Base-by-base conservation (phyloP, 2,113 vertebrate species). In the Sylvilagus bachmani region DNA sequence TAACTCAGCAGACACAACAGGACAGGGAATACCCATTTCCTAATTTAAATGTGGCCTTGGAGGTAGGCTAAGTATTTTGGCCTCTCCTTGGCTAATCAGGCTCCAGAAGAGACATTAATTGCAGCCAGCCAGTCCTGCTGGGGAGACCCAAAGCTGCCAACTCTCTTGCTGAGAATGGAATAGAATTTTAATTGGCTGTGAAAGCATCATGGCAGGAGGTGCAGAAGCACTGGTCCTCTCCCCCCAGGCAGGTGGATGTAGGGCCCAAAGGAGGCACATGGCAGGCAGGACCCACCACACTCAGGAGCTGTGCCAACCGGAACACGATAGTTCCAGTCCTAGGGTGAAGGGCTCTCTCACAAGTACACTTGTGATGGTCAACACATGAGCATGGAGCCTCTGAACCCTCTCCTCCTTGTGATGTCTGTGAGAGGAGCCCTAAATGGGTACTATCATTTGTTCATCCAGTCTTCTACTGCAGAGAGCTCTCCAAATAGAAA, bases 151-250 rank as follows among this genome's bases (percentile, higher is more conserved):
- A 92, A 93, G 82, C 96, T 97, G 97, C 97, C 97, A 97, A 96
- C 92, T 96, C 66, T 66, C 97, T 96, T 96, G 96, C 96, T 96
- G 97, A 77, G 97, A 97, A 87, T 87, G 73, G 94, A 96, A 97
- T 97, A 93, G 92, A 96, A 96, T 96, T 96, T 96, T 97, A 97
- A 97, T 97, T 97, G 97, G 92, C 94, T 97, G 92, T 97, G 96
- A 97, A 97, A 92, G 95, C 97, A 96, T 89, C 92, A 13, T 95
- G 89, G 95, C 92, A 92, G 97, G 96, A 95, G 92, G 88, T 44
- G 3, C 49, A 58, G 36, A 79, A 82, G 86, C 84, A 36, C 29
- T 86, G 94, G 86, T 92, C 70, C 25, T 89, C 51, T 92, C 33
- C 71, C 51, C 86, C 22, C 31, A 62, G 92, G 90, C 86, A 84